Conservation (phyloP, 2,797 vertebrate genomes). For the Anguilla megastoma region DNA sequence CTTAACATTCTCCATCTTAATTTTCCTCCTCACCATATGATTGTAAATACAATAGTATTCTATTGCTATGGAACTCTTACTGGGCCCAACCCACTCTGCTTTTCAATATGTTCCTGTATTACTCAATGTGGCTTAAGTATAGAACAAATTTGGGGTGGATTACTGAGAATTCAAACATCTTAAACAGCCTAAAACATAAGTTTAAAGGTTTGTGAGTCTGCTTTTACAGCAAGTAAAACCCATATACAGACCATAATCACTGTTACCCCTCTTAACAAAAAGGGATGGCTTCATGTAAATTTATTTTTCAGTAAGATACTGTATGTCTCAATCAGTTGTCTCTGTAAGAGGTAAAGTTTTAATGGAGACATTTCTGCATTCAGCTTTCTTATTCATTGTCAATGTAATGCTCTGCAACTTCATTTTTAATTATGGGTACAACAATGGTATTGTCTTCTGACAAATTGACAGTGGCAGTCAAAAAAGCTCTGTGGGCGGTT, state of each 20-base stretch:
- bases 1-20: not conserved
- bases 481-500: not conserved
- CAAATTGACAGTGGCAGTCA: slow-evolving; percentile 19
- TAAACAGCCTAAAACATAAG: not conserved
- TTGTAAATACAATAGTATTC: not conserved
- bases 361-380: slow-evolving; percentile 8
- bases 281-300: not conserved
- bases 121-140: not conserved
- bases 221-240: not conserved
- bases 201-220: not conserved
- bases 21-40: not conserved
- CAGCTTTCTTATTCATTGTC: slow-evolving; percentile 28
- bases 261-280: not conserved
- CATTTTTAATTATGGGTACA: slow-evolving; percentile 23
- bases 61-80: not conserved
- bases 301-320: not conserved
- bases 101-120: not conserved
- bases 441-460: not conserved
- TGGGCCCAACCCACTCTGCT: not conserved
- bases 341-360: slow-evolving; percentile 11
- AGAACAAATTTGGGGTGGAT: not conserved
- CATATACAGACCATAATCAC: not conserved
- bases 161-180: not conserved
- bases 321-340: not conserved
- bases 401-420: slow-evolving; percentile 14